Evolutionary conservation across 1,140 invertebrate genomes (phyloP).

Genomic region (Mycetomoellerius zeteki): DNA sequence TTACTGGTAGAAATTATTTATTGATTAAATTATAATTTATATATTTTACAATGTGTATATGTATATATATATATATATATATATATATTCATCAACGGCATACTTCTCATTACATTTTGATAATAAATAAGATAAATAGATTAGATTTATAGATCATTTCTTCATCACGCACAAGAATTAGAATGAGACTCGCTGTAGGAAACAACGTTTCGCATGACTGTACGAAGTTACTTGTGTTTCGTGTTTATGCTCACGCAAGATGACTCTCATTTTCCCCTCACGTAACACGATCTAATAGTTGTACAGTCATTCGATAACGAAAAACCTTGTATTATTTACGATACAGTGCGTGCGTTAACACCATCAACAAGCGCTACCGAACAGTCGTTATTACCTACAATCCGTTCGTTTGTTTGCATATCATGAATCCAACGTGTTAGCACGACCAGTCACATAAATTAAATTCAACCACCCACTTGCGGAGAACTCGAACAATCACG

Average conservation of each 20-base stretch:
- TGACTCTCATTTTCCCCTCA: conserved; percentile 47
- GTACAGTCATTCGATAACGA: conserved; percentile 16
- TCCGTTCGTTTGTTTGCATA: conserved; percentile 52
- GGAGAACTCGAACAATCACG: conserved; percentile 47
- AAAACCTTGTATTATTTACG: conserved; percentile 33
- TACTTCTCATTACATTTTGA: background rate
- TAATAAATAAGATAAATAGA: background rate
- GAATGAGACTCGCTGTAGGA: background rate
- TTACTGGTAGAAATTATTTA: background rate
- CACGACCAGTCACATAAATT: conserved; percentile 48
- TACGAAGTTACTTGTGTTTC: background rate
- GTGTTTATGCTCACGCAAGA: conserved; percentile 28
- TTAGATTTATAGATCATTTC: background rate
- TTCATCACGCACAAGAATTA: background rate
- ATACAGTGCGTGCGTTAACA: conserved; percentile 15
- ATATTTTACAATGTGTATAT: background rate
- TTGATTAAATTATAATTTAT: background rate
- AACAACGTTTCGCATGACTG: conserved; percentile 18
- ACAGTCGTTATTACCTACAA: conserved; percentile 8
- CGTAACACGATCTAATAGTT: conserved; percentile 49
- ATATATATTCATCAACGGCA: background rate
- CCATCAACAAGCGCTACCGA: conserved; percentile 19
- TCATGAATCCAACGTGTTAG: conserved; percentile 48
- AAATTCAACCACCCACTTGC: conserved; percentile 42
- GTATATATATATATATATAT: background rate